These are phyloP conservation scores for Apamea monoglypha DNA, from an alignment of 2,888 invertebrate genomes.

Conservation along the genomic window DNA sequence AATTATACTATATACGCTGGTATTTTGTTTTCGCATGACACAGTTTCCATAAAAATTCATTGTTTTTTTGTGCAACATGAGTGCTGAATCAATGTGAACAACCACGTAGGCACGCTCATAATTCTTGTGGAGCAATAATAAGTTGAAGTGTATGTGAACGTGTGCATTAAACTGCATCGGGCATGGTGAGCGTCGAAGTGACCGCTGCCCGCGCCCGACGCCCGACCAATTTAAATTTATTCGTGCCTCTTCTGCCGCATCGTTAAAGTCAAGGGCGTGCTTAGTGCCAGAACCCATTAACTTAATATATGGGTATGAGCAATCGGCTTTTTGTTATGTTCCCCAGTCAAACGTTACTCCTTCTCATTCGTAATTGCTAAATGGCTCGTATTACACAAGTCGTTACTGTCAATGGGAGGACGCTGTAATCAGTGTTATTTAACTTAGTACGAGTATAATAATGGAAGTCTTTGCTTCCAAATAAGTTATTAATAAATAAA, in stretches of 20 bases:
- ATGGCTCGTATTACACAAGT: slow-evolving; percentile 78
- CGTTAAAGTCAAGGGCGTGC: slow-evolving; percentile 85
- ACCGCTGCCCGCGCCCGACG: slow-evolving; percentile 56
- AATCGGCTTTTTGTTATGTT: slow-evolving; percentile 81
- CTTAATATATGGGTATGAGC: slow-evolving; percentile 84
- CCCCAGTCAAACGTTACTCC: slow-evolving; percentile 73
- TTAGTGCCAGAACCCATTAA: slow-evolving; percentile 82
- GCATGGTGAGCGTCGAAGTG: slow-evolving; percentile 59
- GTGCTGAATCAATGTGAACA: slow-evolving; percentile 12
- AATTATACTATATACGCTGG: neutral
- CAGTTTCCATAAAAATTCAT: neutral
- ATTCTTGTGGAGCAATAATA: slow-evolving; percentile 50
- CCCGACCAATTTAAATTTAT: slow-evolving; percentile 84
- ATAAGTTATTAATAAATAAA: slow-evolving; percentile 44
- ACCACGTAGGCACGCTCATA: slow-evolving; percentile 21
- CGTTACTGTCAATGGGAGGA: slow-evolving; percentile 72
- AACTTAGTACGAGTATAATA: slow-evolving; percentile 59
- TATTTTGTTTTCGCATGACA: slow-evolving; percentile 15
- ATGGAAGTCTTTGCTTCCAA: slow-evolving; percentile 41
- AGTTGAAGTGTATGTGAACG: slow-evolving; percentile 45
- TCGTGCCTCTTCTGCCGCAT: slow-evolving; percentile 79
- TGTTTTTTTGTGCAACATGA: slow-evolving; percentile 11
- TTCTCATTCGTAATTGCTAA: slow-evolving; percentile 78
- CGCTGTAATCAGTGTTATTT: slow-evolving; percentile 66
- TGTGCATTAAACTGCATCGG: slow-evolving; percentile 61